Percentiles rank a stretch among this genome's conserved stretches.
Evolutionary conservation across 2,888 invertebrate species (phyloP).

Genomic region (Cylloceria caligata): DNA sequence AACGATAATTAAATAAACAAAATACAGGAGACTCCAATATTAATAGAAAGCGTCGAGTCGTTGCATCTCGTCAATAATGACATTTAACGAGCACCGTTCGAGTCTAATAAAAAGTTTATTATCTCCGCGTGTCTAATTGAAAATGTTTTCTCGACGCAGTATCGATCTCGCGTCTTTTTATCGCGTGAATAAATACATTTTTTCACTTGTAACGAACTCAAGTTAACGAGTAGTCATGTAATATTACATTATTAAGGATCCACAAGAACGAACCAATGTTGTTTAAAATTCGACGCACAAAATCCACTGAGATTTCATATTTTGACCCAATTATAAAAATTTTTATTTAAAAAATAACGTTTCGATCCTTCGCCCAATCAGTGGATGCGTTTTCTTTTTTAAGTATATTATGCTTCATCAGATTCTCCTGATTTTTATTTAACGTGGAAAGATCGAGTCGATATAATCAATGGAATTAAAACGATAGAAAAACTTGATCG

Average conservation of each 20-base stretch:
- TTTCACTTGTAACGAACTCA: background rate
- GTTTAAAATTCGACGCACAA: constrained; percentile 31
- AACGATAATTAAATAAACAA: constrained; percentile 19
- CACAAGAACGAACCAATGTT: constrained; percentile 11
- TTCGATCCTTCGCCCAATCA: constrained; percentile 1
- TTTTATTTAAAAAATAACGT: background rate
- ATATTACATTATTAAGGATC: background rate
- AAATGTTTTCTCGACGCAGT: background rate
- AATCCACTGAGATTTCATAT: constrained; percentile 14
- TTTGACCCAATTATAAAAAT: constrained; percentile 9
- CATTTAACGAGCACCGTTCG: constrained; percentile 28
- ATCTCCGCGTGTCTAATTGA: constrained; percentile 8
- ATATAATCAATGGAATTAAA: constrained; percentile 24
- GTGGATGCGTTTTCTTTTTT: background rate
- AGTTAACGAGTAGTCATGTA: background rate
- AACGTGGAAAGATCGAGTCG: background rate
- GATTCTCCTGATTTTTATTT: constrained; percentile 25
- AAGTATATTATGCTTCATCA: background rate
- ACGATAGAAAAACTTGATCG: constrained; percentile 41
- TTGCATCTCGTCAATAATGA: constrained; percentile 10
- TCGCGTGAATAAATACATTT: constrained; percentile 1
- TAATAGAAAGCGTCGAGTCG: background rate
- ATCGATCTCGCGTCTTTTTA: constrained; percentile 9
- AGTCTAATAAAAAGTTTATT: background rate
- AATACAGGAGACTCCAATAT: background rate